These are phyloP conservation scores for Lepisosteus osseus DNA, from an alignment of 2,113 vertebrate species.

Conservation along the genomic window DNA sequence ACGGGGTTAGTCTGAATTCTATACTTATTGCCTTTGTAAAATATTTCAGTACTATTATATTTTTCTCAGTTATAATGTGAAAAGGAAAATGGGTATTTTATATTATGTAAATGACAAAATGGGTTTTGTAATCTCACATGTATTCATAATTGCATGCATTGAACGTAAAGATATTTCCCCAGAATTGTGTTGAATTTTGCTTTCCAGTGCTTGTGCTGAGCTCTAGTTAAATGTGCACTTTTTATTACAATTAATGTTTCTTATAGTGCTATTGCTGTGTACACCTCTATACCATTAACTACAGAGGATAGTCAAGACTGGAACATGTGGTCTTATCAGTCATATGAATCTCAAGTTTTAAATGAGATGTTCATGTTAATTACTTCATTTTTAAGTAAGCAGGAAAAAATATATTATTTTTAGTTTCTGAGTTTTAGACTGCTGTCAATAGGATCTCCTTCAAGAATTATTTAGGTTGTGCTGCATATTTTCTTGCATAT, in stretches of 20 bases:
- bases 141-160: constrained; percentile 68
- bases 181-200: constrained; percentile 50
- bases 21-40: constrained; percentile 61
- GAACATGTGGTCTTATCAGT: too few relatives aligned
- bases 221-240: constrained; percentile 59
- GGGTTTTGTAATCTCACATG: constrained; percentile 66
- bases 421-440: too few relatives aligned
- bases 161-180: constrained; percentile 59
- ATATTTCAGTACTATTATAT: constrained; percentile 65
- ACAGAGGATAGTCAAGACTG: too few relatives aligned
- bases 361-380: too few relatives aligned
- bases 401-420: too few relatives aligned
- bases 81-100: constrained; percentile 61
- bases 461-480: too few relatives aligned
- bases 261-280: too few relatives aligned
- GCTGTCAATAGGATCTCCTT: too few relatives aligned
- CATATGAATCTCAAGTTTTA: too few relatives aligned
- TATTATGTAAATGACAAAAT: constrained; percentile 74
- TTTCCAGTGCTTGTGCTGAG: constrained; percentile 48
- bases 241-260: constrained; percentile 39
- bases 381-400: too few relatives aligned
- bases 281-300: too few relatives aligned
- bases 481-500: too few relatives aligned
- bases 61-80: constrained; percentile 78
- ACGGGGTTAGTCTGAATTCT: constrained; percentile 63